Base-by-base conservation (phyloP, 2,797 vertebrate genomes). In the Esox lucius region DNA sequence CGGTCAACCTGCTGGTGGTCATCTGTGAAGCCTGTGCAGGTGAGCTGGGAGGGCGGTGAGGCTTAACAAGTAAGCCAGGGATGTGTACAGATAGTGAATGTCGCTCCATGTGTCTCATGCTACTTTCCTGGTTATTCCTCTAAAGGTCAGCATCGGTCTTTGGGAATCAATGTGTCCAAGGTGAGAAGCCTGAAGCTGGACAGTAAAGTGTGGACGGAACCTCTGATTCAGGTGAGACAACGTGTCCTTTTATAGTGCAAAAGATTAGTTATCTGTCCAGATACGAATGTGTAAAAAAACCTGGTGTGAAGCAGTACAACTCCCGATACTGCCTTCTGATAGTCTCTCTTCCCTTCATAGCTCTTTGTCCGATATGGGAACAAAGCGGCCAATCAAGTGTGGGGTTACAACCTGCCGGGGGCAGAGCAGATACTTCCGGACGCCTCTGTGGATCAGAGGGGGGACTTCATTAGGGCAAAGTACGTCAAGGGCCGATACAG, bases 171-270 rank as follows among this genome's bases (percentile, higher is more conserved):
- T 19, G 68, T 89, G 70, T 94, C 94, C 0, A 95, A 94, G 77
- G 89, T 95, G 1, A 90, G 93, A 26, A 92, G 93, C 70, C 88
- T 95, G 75, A 94, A 84, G 81, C 79, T 94, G 86, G 94, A 94
- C 86, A 90, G 26, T 83, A 95, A 94, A 67, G 77, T 92, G 35
- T 95, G 94, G 94, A 94, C 92, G 0, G 92, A 94, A 59, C 90
- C 92, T 28, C 49, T 95, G 7, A 77, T 94, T 19, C 87, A 94
- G 91, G 93, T 94, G 76, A 83, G 90, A 67, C 4, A 1, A 39
- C 13, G 22, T 24, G 24, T 61, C 22, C 22, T 61, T 22, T 61
- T 4, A 26, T 24, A 24, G 9, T 22, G 22, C 56, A 3, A 22
- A 8, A 22, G 7, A 59, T n/a, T 49, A 31, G 28, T 31, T 31